phyloP scores from a whole-genome alignment of 2,888 invertebrate species.

The Drosophila nr. perissopoda region DNA sequence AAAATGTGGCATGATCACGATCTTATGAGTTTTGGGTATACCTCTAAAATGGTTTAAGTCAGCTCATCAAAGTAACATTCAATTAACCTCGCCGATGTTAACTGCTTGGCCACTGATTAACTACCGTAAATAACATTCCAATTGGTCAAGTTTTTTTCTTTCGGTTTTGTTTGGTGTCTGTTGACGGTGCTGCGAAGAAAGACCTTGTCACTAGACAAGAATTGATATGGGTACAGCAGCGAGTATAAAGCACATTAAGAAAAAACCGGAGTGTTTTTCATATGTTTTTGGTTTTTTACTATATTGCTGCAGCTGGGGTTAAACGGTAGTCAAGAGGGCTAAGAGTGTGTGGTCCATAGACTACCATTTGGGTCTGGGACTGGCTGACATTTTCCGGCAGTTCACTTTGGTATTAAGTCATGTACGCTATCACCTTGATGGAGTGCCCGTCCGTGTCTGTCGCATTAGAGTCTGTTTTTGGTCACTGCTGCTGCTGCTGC shows the following conservation, averaged over 20 bases:
- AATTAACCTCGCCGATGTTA: slow-evolving; percentile 8
- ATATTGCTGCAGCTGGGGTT: slow-evolving; percentile 22
- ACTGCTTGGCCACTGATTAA: slow-evolving; percentile 11
- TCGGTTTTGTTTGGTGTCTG: slow-evolving; percentile 4
- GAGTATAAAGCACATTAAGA: slow-evolving; percentile 20
- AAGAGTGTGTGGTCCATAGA: not conserved
- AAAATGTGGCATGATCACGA: not conserved
- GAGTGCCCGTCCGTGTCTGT: slow-evolving; percentile 12
- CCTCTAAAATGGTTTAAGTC: not conserved
- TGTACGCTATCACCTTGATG: slow-evolving; percentile 43
- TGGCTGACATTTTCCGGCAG: slow-evolving; percentile 26
- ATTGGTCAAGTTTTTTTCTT: not conserved
- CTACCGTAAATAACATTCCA: not conserved
- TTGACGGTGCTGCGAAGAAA: slow-evolving; percentile 21
- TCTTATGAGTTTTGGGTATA: not conserved
- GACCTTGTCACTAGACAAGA: slow-evolving; percentile 43
- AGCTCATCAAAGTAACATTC: slow-evolving; percentile 17
- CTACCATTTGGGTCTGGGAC: slow-evolving; percentile 27
- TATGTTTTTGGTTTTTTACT: not conserved
- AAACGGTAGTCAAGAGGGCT: slow-evolving; percentile 28
- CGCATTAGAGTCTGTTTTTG: slow-evolving; percentile 11
- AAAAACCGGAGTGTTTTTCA: slow-evolving; percentile 6
- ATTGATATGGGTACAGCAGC: slow-evolving; percentile 37
- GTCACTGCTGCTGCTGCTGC: slow-evolving; percentile 16
- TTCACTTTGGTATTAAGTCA: slow-evolving; percentile 21